Percentiles rank a stretch among this genome's conserved stretches.
These are phyloP conservation scores for Cirrhinus molitorella DNA, from an alignment of 2,797 vertebrate genomes.

Conservation along the genomic window DNA sequence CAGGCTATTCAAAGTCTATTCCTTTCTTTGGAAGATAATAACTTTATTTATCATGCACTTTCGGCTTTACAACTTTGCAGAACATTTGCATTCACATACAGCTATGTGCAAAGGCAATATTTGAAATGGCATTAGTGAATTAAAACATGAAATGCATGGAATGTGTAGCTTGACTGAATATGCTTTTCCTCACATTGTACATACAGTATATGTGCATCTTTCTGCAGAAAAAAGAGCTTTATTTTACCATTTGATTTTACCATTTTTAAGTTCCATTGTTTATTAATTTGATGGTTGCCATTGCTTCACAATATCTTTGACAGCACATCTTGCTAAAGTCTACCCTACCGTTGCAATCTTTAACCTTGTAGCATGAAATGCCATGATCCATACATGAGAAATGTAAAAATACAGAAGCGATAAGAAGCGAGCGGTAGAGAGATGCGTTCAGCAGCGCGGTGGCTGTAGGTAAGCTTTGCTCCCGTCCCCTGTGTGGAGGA, in stretches of 20 bases:
- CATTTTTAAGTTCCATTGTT: neutral
- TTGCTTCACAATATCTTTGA: neutral
- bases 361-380: constrained; percentile 28
- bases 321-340: neutral
- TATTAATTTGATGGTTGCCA: neutral
- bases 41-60: too few relatives aligned
- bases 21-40: too few relatives aligned
- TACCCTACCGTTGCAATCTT: constrained; percentile 14
- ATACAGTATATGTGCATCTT: neutral
- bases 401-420: constrained; percentile 31
- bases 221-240: neutral
- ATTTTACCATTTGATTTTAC: neutral
- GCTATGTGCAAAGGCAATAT: too few relatives aligned
- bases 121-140: neutral
- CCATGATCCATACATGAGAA: constrained; percentile 17
- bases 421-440: constrained; percentile 32
- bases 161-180: neutral
- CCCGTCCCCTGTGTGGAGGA: constrained; percentile 72
- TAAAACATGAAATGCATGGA: neutral
- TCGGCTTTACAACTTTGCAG: too few relatives aligned
- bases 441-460: constrained; percentile 22
- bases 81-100: too few relatives aligned
- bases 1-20: too few relatives aligned
- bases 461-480: constrained; percentile 56
- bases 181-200: neutral